phyloP scores from a whole-genome alignment of 2,113 vertebrate genomes.

The Periophthalmus modestus region DNA sequence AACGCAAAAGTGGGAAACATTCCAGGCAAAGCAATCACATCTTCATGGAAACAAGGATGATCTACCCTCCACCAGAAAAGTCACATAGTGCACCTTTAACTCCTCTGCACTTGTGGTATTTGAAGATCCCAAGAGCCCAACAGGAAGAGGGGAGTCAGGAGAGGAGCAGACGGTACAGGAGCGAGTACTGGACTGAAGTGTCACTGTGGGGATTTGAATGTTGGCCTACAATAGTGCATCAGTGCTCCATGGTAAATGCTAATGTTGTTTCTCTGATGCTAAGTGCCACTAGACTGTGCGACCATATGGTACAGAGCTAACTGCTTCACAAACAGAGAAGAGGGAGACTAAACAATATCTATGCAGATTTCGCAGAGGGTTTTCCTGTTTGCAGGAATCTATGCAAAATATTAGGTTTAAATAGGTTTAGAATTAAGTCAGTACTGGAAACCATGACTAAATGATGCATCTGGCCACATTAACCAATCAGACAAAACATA shows the following conservation, averaged over 20 bases:
- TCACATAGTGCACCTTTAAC: too few species aligned
- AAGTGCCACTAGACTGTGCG: background rate
- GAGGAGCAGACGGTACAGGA: background rate
- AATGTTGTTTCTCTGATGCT: background rate
- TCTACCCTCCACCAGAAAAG: too few species aligned
- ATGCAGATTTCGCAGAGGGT: background rate
- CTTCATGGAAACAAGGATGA: too few species aligned
- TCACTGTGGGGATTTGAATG: background rate
- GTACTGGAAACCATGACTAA: too few species aligned
- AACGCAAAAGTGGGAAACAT: too few species aligned
- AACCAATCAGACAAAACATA: too few species aligned
- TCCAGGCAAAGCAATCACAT: too few species aligned
- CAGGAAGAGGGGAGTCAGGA: background rate
- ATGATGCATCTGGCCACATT: too few species aligned
- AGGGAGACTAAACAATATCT: background rate
- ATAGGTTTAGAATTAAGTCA: too few species aligned
- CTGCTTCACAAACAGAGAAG: background rate
- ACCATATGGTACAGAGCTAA: background rate
- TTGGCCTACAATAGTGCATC: background rate
- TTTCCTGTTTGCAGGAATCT: background rate
- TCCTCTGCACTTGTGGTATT: too few species aligned
- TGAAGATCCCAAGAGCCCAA: background rate
- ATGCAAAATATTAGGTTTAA: background rate
- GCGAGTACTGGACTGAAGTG: background rate
- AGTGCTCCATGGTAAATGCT: background rate